These are phyloP conservation scores for Condylura cristata DNA, from an alignment of 2,113 vertebrate species.

Conservation along the genomic window DNA sequence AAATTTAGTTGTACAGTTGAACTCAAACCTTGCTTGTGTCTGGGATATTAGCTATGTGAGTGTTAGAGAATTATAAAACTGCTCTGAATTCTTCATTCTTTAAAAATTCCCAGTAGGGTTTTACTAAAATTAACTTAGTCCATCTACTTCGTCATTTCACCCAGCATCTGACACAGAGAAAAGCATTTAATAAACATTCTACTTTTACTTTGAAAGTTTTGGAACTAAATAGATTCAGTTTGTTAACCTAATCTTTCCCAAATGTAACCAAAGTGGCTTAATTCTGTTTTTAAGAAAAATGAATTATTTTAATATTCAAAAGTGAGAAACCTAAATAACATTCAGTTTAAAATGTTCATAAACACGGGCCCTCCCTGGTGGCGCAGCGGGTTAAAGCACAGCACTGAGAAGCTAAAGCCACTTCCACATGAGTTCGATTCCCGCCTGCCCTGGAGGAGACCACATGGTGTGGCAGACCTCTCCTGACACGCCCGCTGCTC, in stretches of 20 bases:
- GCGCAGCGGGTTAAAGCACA: too few species aligned
- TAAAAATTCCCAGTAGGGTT: not conserved
- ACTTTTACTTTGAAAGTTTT: not conserved
- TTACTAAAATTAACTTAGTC: not conserved
- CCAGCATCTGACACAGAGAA: not conserved
- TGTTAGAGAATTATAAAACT: not conserved
- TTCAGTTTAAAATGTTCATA: not conserved
- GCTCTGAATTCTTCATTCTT: not conserved
- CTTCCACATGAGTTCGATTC: too few species aligned
- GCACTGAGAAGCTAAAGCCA: too few species aligned
- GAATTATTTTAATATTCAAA: not conserved
- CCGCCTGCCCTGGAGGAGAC: too few species aligned
- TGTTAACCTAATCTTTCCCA: not conserved
- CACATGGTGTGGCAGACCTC: too few species aligned
- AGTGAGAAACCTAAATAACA: not conserved
- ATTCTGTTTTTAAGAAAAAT: not conserved
- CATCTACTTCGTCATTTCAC: rapidly evolving
- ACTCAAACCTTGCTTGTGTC: not conserved
- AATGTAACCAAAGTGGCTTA: not conserved
- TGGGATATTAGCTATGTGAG: not conserved
- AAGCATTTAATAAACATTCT: not conserved
- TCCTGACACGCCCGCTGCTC: too few species aligned
- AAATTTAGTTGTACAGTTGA: not conserved
- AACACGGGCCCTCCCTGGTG: too few species aligned
- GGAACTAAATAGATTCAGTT: not conserved